These are phyloP conservation scores for Camponotus fellah DNA, from an alignment of 2,888 invertebrate species.

Conservation along the genomic window DNA sequence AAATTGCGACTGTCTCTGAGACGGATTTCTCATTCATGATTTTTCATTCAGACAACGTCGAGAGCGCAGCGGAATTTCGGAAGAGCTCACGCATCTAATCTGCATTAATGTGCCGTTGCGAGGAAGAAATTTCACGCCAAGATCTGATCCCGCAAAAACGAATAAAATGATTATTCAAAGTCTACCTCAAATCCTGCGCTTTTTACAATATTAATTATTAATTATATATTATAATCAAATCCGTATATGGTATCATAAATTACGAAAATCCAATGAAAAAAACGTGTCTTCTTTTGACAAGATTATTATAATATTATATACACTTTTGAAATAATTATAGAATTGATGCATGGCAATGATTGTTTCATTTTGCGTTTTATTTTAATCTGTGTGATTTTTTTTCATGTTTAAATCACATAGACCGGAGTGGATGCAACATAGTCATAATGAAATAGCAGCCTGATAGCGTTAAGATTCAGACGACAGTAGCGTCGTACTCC, in stretches of 20 bases:
- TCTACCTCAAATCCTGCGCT: neutral
- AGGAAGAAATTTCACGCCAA: neutral
- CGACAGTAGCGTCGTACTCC: neutral
- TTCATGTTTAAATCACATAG: neutral
- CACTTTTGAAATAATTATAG: neutral
- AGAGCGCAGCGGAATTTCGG: constrained; percentile 35
- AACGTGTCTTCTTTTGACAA: neutral
- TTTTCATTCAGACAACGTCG: constrained; percentile 37
- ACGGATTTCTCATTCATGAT: constrained; percentile 54
- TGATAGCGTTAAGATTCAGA: constrained; percentile 11
- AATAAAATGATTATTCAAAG: neutral
- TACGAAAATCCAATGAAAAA: neutral
- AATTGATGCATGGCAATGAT: neutral
- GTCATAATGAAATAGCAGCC: neutral
- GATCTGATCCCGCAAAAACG: neutral
- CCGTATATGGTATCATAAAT: neutral
- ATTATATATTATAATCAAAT: neutral
- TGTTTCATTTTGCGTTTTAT: neutral
- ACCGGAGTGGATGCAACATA: neutral
- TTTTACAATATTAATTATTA: neutral
- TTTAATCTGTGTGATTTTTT: neutral
- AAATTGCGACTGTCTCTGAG: constrained; percentile 45
- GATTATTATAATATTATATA: constrained; percentile 3
- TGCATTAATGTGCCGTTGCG: constrained; percentile 47
- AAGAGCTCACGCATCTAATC: constrained; percentile 55